Percentiles rank a stretch among this genome's conserved stretches.
phyloP scores from a whole-genome alignment of 2,113 vertebrate species.

The Lampris incognitus region DNA sequence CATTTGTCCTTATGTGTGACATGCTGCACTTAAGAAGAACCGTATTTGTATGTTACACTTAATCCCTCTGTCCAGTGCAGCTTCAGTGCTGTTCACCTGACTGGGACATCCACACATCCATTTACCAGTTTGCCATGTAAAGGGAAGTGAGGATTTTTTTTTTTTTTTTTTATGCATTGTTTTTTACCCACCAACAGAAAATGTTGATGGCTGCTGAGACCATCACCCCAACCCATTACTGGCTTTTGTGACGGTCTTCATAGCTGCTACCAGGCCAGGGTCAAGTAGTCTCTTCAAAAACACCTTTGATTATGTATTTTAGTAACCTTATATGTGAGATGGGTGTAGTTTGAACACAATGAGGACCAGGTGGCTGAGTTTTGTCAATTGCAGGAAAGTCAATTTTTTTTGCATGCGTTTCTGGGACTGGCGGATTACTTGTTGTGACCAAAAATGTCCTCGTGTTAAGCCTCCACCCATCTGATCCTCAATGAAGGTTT shows the following conservation, averaged over 20 bases:
- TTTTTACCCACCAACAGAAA: too few species aligned
- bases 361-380: background rate
- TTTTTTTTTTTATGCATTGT: too few species aligned
- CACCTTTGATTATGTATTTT: constrained; percentile 1
- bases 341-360: background rate
- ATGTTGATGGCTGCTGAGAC: too few species aligned
- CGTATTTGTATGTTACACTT: background rate
- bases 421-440: constrained; percentile 12
- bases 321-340: background rate
- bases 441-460: background rate
- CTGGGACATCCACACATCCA: background rate
- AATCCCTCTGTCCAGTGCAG: background rate
- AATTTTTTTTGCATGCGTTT: constrained; percentile 22
- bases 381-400: background rate
- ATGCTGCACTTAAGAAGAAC: background rate
- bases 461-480: background rate
- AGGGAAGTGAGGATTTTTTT: background rate
- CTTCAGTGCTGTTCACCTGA: background rate
- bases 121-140: background rate
- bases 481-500: constrained; percentile 19
- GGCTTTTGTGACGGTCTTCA: background rate
- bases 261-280: background rate
- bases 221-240: too few species aligned
- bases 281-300: background rate
- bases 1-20: too few species aligned